Evolutionary conservation across 2,113 vertebrate species (phyloP).

Genomic region (Hucho hucho): DNA sequence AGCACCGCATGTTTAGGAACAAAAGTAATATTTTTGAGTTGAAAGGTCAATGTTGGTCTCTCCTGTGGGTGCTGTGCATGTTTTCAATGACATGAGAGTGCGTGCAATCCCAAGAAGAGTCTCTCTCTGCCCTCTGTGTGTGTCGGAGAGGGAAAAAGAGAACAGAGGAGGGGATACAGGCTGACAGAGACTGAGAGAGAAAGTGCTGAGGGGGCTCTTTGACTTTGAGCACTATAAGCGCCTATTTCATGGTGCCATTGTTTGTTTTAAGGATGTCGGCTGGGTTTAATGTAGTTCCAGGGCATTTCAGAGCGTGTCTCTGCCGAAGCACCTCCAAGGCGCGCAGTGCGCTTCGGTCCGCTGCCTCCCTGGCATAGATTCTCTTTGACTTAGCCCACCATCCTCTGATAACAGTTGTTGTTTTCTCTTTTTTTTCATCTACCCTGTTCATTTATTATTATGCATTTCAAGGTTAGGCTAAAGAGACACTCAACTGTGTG

Average conservation of each 20-base stretch:
- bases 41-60: conserved; percentile 67
- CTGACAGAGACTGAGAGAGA: conserved; percentile 53
- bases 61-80: conserved; percentile 28
- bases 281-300: conserved; percentile 63
- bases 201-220: conserved; percentile 62
- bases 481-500: too few species aligned
- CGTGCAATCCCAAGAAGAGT: neutral
- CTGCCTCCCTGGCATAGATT: conserved; percentile 17
- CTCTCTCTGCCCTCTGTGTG: too few species aligned
- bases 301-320: conserved; percentile 64
- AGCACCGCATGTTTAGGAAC: neutral
- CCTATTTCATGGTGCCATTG: conserved; percentile 72
- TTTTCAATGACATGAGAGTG: neutral
- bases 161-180: neutral
- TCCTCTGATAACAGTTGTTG: conserved; percentile 12
- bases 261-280: conserved; percentile 69
- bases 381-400: conserved; percentile 37
- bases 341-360: conserved; percentile 17
- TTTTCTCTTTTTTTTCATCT: conserved; percentile 6
- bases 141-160: too few species aligned
- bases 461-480: too few species aligned
- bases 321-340: conserved; percentile 65
- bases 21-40: conserved; percentile 44
- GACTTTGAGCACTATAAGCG: conserved; percentile 69
- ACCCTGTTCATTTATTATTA: too few species aligned